Conservation (phyloP, 2,113 vertebrate genomes). For the Centropus bengalensis region DNA sequence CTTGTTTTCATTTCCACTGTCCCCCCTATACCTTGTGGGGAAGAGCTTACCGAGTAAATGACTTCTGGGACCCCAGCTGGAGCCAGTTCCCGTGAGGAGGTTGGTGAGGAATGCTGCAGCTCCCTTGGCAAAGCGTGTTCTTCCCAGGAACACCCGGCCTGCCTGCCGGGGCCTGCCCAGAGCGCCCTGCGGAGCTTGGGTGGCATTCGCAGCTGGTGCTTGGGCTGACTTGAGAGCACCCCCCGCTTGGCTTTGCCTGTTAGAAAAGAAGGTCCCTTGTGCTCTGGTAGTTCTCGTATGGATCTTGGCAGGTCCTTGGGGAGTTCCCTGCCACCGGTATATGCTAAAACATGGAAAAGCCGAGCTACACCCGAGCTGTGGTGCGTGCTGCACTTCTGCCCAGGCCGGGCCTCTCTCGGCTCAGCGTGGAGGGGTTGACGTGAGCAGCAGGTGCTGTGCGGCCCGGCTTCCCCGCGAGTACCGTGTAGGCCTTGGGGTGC, state of each 20-base stretch:
- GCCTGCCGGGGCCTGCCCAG: constrained; percentile 19
- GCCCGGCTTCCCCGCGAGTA: background rate
- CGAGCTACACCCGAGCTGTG: fast-evolving
- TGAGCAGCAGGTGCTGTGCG: background rate
- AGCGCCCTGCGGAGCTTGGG: background rate
- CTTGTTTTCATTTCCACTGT: constrained; percentile 11
- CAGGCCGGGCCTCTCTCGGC: too few species aligned
- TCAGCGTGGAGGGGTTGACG: background rate
- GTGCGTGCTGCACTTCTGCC: background rate
- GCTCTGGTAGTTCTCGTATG: background rate
- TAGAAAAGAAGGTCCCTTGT: background rate
- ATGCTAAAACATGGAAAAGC: background rate
- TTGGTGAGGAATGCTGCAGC: constrained; percentile 29
- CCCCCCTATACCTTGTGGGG: background rate
- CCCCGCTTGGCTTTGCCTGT: background rate
- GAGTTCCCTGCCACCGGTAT: background rate
- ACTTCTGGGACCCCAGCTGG: background rate
- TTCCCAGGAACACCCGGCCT: background rate
- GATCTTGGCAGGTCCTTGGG: background rate
- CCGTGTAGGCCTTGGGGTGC: fast-evolving
- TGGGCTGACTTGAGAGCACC: constrained; percentile 37
- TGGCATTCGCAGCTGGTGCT: background rate
- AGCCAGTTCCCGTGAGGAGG: background rate
- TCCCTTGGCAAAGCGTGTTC: background rate
- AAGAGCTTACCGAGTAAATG: background rate